Evolutionary conservation across 2,113 vertebrate species (phyloP).

Genomic region (Apteryx mantelli): DNA sequence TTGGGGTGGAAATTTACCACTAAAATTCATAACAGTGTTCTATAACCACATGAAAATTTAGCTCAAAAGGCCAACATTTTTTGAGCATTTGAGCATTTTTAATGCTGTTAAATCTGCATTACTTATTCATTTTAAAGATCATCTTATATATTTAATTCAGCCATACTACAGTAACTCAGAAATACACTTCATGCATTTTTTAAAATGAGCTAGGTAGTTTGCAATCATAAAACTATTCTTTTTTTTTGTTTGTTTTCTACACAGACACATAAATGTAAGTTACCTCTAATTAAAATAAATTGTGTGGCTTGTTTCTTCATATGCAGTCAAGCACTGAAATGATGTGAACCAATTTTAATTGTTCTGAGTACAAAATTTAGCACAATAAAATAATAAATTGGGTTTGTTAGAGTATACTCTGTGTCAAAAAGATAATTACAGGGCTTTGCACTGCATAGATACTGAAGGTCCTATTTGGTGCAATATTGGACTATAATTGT

Average conservation of each 20-base stretch:
- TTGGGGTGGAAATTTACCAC: neutral
- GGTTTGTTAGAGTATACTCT: neutral
- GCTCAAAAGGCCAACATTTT: neutral
- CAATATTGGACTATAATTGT: neutral
- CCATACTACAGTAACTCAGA: neutral
- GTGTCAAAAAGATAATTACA: neutral
- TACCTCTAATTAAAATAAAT: constrained; percentile 50
- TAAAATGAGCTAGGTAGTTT: constrained; percentile 39
- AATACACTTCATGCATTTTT: constrained; percentile 21
- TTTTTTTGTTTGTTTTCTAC: constrained; percentile 46
- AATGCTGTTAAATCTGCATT: neutral
- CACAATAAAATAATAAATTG: neutral
- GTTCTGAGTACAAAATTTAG: neutral
- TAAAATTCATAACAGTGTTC: neutral
- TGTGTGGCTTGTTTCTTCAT: neutral
- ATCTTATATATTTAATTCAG: neutral
- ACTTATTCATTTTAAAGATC: constrained; percentile 15
- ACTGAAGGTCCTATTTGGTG: neutral
- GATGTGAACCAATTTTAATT: neutral
- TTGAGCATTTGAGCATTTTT: neutral
- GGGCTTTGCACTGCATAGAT: neutral
- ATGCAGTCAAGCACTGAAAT: neutral
- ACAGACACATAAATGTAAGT: constrained; percentile 39
- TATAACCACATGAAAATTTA: neutral
- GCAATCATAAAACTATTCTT: constrained; percentile 30